Evolutionary conservation across 2,888 invertebrate genomes (phyloP), one percentile per base, ranked within the genome.

Genomic region (Halictus ligatus): DNA sequence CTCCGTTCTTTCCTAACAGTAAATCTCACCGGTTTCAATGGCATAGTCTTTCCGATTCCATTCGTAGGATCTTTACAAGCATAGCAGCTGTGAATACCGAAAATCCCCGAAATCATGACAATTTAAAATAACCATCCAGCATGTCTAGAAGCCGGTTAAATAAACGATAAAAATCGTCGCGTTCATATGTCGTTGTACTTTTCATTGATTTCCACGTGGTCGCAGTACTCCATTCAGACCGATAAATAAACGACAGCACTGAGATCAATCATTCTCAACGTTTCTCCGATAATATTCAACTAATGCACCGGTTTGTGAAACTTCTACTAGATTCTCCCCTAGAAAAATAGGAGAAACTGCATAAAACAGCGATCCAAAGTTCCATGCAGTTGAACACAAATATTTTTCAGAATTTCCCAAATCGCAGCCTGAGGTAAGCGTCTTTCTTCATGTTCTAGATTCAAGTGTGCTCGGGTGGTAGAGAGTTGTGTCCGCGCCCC

Each of bases 401-500:
- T 21, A 43, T 50, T 77, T n/a, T 64, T 29, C 64, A 67, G 21
- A 40, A 21, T 67, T 67, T 35, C 8, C 18, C 18, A 29, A 67
- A 67, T 43, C 40, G 43, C n/a, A n/a, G 10, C 35, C n/a, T 43
- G 71, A 71, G 43, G n/a, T 71, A 43, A 71, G 43, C 21, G 43
- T 6, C 13, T 50, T n/a, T 0, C 5, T 48, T 92, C 89, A 95
- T 69, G 94, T 86, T 89, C 94, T 93, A 8, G 95, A 95, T 21
- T 90, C 89, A 8, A 95, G 87, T 10, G 95, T 95, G 78, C 95
- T 95, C 1, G 94, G 95, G 88, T 95, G 95, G 87, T 95, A 95
- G 69, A 95, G 92, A n/a, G 95, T 94, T 6, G 94, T 94, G 29
- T 95, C 95, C 1, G 93, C 93, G n/a, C 95, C 95, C 95, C 95